Evolutionary conservation across 1,140 invertebrate species (phyloP).

Genomic region (Capitella teleta): DNA sequence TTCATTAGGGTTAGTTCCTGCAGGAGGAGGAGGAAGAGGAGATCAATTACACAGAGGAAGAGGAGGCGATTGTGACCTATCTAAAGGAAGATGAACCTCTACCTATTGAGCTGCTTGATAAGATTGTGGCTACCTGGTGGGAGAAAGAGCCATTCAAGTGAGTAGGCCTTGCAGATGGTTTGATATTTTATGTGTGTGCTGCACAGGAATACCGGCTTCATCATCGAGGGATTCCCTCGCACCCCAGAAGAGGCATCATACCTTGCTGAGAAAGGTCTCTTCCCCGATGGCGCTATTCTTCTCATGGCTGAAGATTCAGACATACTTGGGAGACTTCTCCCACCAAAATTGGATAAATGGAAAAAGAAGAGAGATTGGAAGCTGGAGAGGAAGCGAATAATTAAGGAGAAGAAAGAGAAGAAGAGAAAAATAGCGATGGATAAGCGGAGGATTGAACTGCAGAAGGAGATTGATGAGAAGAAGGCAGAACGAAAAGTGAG

Average conservation of each 20-base stretch:
- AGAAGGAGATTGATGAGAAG: conserved; percentile 24
- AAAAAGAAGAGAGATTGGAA: conserved; percentile 30
- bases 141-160: conserved; percentile 40
- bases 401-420: conserved; percentile 35
- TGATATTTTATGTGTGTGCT: neutral
- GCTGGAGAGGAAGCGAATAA: conserved; percentile 24
- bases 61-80: conserved; percentile 39
- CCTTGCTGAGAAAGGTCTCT: conserved; percentile 35
- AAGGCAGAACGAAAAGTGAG: conserved; percentile 15
- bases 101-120: conserved; percentile 33
- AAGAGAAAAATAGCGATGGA: conserved; percentile 25
- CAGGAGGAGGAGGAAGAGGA: conserved; percentile 23
- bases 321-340: conserved; percentile 34
- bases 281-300: conserved; percentile 36
- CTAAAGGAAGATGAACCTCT: conserved; percentile 31
- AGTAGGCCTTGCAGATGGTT: conserved; percentile 10
- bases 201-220: conserved; percentile 36
- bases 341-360: conserved; percentile 38
- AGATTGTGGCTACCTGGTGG: conserved; percentile 36
- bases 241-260: conserved; percentile 34
- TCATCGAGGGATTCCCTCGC: conserved; percentile 41
- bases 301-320: conserved; percentile 31
- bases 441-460: conserved; percentile 25
- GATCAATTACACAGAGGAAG: conserved; percentile 36
- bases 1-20: neutral